A percentile compares a stretch with the other conserved stretches of the same genome.
Evolutionary conservation across 1,140 invertebrate species (phyloP).

Genomic region (Panonychus citri): DNA sequence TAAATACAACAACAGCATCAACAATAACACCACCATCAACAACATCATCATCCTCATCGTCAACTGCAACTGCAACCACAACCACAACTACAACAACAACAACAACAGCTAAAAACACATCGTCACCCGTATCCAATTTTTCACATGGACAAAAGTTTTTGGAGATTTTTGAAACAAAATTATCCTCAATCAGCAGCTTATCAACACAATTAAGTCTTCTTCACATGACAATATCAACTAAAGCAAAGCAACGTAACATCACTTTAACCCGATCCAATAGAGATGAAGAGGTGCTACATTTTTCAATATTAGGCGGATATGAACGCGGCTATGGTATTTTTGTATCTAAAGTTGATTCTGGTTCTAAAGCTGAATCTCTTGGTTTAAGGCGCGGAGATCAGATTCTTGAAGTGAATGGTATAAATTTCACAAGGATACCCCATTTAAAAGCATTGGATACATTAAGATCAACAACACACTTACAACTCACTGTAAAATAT

Average conservation of each 20-base stretch:
- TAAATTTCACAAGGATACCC: slow-evolving; percentile 76
- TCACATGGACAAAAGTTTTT: neutral
- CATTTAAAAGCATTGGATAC: slow-evolving; percentile 74
- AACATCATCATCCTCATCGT: neutral
- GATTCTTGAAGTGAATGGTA: slow-evolving; percentile 86
- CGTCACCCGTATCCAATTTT: neutral
- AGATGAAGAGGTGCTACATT: slow-evolving; percentile 77
- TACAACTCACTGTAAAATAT: slow-evolving; percentile 87
- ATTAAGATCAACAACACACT: slow-evolving; percentile 71
- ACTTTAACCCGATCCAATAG: slow-evolving; percentile 69
- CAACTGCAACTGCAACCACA: neutral
- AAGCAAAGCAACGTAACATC: slow-evolving; percentile 69
- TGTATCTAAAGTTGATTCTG: slow-evolving; percentile 72
- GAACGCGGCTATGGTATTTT: slow-evolving; percentile 79
- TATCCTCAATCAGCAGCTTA: slow-evolving; percentile 5
- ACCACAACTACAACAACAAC: neutral
- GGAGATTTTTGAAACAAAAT: slow-evolving; percentile 20
- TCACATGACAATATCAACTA: slow-evolving; percentile 88
- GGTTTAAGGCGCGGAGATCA: slow-evolving; percentile 91
- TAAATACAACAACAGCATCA: no score
- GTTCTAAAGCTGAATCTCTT: slow-evolving; percentile 81
- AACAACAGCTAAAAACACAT: neutral
- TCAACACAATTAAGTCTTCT: slow-evolving; percentile 39
- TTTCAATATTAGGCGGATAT: slow-evolving; percentile 76
- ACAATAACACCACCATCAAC: neutral